Evolutionary conservation across 1,140 invertebrate species (phyloP), one percentile per base, ranked within the genome.

Genomic region (Bactericera cockerelli): DNA sequence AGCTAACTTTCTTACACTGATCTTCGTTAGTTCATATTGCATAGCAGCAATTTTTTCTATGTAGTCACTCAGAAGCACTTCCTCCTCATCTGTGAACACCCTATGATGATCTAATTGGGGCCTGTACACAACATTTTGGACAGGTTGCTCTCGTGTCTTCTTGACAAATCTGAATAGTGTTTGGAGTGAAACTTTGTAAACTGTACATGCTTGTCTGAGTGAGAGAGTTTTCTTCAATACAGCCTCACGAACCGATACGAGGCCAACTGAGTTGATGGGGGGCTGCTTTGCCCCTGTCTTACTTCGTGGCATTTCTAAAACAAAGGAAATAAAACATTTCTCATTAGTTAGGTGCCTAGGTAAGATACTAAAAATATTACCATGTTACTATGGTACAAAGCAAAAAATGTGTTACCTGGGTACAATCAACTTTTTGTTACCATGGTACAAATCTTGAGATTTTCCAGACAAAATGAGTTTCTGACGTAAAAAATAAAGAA

Each of bases 1-100:
- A 22, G 71, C 72, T 56, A 74, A 64, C 62, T 69, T 68, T 25
- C 64, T 62, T 19, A 73, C 65, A 14, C 72, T 70, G 57, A 65
- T 72, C 56, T 55, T 61, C 61, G 67, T 31, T 14, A 70, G 64
- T 0, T 69, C 69, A 63, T 67, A 71, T 64, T 70, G 70, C 59
- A 70, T 49, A 16, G n/a, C 22, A 49, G 42, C n/a, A 16, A 49
- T 22, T 19, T 16, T 49, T 19, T 49, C 42, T 6, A 49, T 49
- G 42, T 49, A 49, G 42, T 49, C 22, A 49, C 4, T 4, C 42
- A 49, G 22, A 19, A 49, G 3, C 22, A 22, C 42, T 22, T 49
- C 42, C 42, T 49, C n/a, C 42, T 49, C 42, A 49, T 49, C 42
- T 19, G 42, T 49, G 22, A 49, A 49, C 22, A 49, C 42, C 42